A percentile compares a stretch with the other conserved stretches of the same genome.
phyloP scores from a whole-genome alignment of 2,113 vertebrate genomes.

The Aplodontia rufa region DNA sequence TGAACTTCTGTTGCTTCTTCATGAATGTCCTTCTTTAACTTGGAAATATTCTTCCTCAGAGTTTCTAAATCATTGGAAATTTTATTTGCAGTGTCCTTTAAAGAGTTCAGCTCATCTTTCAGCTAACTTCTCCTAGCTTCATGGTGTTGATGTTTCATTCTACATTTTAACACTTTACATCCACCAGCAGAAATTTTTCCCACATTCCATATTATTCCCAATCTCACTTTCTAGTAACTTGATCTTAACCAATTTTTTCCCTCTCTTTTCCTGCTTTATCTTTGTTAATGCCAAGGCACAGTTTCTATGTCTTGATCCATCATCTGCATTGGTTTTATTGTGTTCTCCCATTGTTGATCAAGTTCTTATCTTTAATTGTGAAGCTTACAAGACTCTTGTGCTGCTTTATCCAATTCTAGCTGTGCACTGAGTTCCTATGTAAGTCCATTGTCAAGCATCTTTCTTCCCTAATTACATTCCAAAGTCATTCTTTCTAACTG shows the following conservation, averaged over 20 bases:
- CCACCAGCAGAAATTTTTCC: constrained; percentile 87
- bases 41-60: constrained; percentile 83
- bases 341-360: constrained; percentile 93
- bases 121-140: constrained; percentile 85
- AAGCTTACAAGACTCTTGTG: constrained; percentile 90
- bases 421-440: constrained; percentile 93
- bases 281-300: constrained; percentile 88
- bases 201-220: constrained; percentile 92
- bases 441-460: constrained; percentile 89
- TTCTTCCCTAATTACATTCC: constrained; percentile 89
- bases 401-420: constrained; percentile 93
- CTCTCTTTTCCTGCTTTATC: constrained; percentile 87
- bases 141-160: constrained; percentile 84
- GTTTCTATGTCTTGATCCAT: constrained; percentile 92
- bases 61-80: constrained; percentile 88
- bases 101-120: constrained; percentile 90
- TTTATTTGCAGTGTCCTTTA: constrained; percentile 88
- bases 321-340: constrained; percentile 94
- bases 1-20: constrained; percentile 78
- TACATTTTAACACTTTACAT: constrained; percentile 84
- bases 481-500: constrained; percentile 91
- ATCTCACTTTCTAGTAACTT: constrained; percentile 89
- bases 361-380: constrained; percentile 93
- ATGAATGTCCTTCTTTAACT: constrained; percentile 87
- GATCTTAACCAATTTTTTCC: constrained; percentile 86